Evolutionary conservation across 1,140 invertebrate genomes (phyloP), one percentile per base, ranked within the genome.

Genomic region (Heliconius congener): DNA sequence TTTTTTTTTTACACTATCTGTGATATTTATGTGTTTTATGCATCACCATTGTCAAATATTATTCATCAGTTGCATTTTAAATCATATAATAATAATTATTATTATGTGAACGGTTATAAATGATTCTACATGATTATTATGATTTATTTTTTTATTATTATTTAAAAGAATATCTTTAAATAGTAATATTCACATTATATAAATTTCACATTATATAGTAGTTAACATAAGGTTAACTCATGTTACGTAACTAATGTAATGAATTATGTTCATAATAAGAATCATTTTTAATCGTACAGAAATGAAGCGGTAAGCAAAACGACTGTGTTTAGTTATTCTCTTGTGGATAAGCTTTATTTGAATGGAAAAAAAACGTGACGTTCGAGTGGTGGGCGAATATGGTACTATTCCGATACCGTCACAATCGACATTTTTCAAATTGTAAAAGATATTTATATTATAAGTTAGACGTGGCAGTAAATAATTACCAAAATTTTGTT

Each of bases 1-100:
- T 79, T 89, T 92, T 89, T 90, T 92, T 91, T 91, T 89, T 89
- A 88, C 85, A 86, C 90, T 93, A 90, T 91, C 92, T 93, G 92
- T 93, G 92, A 93, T 93, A 93, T 90, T 88, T 91, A 88, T 91
- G 88, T 72, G 84, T 90, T 90, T 91, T 81, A 92, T 83, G 82
- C 83, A 85, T 86, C 84, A 83, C 83, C 82, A 70, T 84, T 81
- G 71, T 81, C 76, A 57, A 72, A 78, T 75, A 66, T 72, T 72
- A 27, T 72, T 39, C 76, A 71, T 71, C 70, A 55, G 70, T 39
- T 77, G 76, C 70, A 77, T 77, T 77, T 77, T 72, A 71, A 76
- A 77, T 66, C 42, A 71, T 71, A 71, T 77, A 27, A 27, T 71
- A 71, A 34, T 13, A 37, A 71, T 42, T 42, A 71, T 42, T 42